A percentile compares a stretch with the other conserved stretches of the same genome.
Conservation (phyloP, 1,140 invertebrate genomes). For the Bombus consobrinus region DNA sequence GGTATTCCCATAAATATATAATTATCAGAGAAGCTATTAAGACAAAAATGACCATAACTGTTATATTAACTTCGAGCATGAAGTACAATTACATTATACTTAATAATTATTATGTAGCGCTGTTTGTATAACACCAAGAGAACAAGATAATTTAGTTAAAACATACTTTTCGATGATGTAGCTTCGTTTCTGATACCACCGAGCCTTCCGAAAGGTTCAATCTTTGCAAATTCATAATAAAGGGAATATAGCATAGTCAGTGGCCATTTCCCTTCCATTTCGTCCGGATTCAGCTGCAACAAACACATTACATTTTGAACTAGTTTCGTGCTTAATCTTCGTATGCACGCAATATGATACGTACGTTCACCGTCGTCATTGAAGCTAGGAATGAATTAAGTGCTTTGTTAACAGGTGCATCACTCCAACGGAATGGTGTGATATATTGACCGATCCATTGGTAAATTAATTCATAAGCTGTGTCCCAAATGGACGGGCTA, state of each 20-base stretch:
- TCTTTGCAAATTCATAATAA: slow-evolving; percentile 89
- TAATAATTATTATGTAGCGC: no score
- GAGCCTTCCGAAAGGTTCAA: slow-evolving; percentile 88
- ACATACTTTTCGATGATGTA: slow-evolving; percentile 85
- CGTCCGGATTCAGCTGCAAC: slow-evolving; percentile 85
- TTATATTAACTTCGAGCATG: background rate
- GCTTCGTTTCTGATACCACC: slow-evolving; percentile 89
- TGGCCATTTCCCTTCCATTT: slow-evolving; percentile 89
- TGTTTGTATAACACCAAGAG: no score
- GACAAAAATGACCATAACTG: background rate
- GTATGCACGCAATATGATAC: slow-evolving; percentile 3
- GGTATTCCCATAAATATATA: no score
- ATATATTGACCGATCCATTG: slow-evolving; percentile 90
- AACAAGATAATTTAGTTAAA: slow-evolving; percentile 4
- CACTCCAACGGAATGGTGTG: slow-evolving; percentile 88
- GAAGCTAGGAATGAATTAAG: slow-evolving; percentile 89
- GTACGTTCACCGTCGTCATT: slow-evolving; percentile 86
- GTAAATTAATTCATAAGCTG: slow-evolving; percentile 87
- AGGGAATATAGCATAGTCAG: slow-evolving; percentile 89
- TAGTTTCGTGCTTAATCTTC: background rate
- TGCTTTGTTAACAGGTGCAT: slow-evolving; percentile 88
- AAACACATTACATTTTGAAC: background rate
- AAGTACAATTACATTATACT: background rate
- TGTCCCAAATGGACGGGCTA: slow-evolving; percentile 84
- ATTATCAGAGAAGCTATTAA: background rate